Evolutionary conservation across 2,113 vertebrate species (phyloP), one percentile per base, ranked within the genome.

Genomic region (Limanda limanda): DNA sequence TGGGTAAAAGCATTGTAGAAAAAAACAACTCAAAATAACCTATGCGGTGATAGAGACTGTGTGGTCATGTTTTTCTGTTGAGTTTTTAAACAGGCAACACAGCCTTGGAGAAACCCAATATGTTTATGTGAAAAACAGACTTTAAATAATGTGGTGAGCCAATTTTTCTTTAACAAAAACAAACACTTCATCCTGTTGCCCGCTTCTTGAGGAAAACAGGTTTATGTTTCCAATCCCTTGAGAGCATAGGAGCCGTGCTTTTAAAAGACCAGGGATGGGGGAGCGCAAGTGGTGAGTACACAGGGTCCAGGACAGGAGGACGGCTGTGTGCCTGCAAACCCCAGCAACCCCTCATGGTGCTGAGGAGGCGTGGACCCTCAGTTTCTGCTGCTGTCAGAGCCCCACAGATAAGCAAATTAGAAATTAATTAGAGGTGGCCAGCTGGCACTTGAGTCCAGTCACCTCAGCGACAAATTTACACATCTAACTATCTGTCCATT

Each of bases 191-290:
- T 56, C n/a, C 64, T 20, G 17, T 25, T 45, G 59, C 47, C 66
- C 35, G 65, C 24, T 5, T 79, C 48, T 35, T 24, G 25, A 69
- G 42, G 62, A 61, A 80, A 86, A 86, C 58, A 71, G 68, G 82
- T 72, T 86, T 90, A 86, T 74, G 78, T 74, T 55, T 35, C 42
- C 83, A 82, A 60, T 89, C 79, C 73, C 56, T 66, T 78, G 71
- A 74, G 71, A 90, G 71, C 48, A 68, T 52, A 73, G 12, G 51
- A 78, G 68, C 68, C 60, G 66, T 57, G 48, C 52, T 60, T 76
- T 82, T 37, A 65, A 40, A 58, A 40, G n/a, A 31, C 18, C 1
- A 7, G 21, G 52, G 4, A 17, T 35, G 47, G 20, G 15, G 55
- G 14, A 27, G 11, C 25, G 13, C 35, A 64, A 5, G 51, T 17